Evolutionary conservation across 2,113 vertebrate species (phyloP), one percentile per base, ranked within the genome.

Genomic region (Ochotona curzoniae): DNA sequence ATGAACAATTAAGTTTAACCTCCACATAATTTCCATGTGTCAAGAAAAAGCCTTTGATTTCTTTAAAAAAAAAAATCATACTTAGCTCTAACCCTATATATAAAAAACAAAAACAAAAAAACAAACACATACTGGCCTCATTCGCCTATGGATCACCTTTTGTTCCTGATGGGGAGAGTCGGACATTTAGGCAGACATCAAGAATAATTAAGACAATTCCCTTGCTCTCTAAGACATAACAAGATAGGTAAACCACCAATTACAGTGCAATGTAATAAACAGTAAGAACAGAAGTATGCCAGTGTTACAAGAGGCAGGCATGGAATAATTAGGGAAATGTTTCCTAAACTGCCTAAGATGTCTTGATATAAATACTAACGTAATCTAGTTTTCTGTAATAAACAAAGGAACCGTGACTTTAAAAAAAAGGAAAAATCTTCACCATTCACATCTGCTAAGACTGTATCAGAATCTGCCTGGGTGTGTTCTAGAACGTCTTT

Each of bases 391-490:
- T 78, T 86, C 47, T 81, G 20, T 44, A 82, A 95, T 5, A 88
- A 63, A 96, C 85, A 94, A 97, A 97, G 82, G 89, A 93, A 96
- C 83, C 87, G 54, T 91, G 67, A 94, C 96, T 96, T 32, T 38
- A 32, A 81, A 87, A 87, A 44, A 44, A 44, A 44, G 11, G 18
- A 70, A 88, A 96, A 95, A 73, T 17, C 70, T 93, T 81, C 35
- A 90, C 96, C 95, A 94, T 28, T 57, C 75, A 92, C 83, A 95
- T 92, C 94, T 51, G 94, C 95, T 97, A 96, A 96, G 95, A 95
- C 93, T 94, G 96, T 91, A 96, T 97, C 93, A 96, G 96, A 97
- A 96, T 67, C 69, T 87, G 83, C 94, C 93, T 95, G 93, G 61
- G 66, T 96, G 1, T 84, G 35, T 95, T 97, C 93, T 92, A 86